A percentile compares a stretch with the other conserved stretches of the same genome.
Evolutionary conservation across 2,888 invertebrate species (phyloP).

Genomic region (Paralinhomoeus sp.): DNA sequence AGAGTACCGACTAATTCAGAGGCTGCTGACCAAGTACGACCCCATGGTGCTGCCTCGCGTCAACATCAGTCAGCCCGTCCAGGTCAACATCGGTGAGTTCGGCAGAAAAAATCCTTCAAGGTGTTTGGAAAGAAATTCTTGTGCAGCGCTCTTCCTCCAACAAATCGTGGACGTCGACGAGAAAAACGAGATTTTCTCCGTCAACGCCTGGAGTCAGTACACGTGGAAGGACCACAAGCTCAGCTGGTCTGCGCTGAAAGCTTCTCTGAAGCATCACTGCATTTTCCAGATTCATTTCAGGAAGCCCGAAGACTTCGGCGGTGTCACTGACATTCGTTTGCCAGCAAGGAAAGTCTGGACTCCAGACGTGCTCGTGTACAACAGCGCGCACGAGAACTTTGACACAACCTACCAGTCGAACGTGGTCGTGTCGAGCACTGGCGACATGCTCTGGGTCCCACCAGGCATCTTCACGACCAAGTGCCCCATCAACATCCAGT

Average conservation of each 20-base stretch:
- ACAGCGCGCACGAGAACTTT: slow-evolving; percentile 35
- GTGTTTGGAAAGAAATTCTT: too few species aligned
- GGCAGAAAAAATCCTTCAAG: not conserved
- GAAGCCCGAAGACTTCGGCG: slow-evolving; percentile 12
- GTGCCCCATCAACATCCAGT: slow-evolving; percentile 44
- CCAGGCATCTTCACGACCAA: slow-evolving; percentile 7
- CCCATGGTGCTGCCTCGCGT: slow-evolving; percentile 28
- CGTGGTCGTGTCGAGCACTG: slow-evolving; percentile 1
- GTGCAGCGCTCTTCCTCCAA: slow-evolving; percentile 25
- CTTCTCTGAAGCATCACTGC: too few species aligned
- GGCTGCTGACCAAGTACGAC: slow-evolving; percentile 24
- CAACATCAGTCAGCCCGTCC: slow-evolving; percentile 26
- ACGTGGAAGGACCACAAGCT: slow-evolving; percentile 12
- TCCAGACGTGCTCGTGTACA: slow-evolving; percentile 95
- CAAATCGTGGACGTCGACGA: slow-evolving; percentile 32
- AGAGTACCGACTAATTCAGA: slow-evolving; percentile 18
- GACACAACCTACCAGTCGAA: slow-evolving; percentile 9
- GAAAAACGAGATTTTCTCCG: slow-evolving; percentile 16
- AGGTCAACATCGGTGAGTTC: slow-evolving; percentile 24
- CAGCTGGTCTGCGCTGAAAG: slow-evolving; percentile 10
- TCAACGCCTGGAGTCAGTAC: slow-evolving; percentile 19
- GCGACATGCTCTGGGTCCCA: slow-evolving; percentile 13
- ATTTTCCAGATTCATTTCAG: too few species aligned
- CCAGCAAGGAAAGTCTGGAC: slow-evolving; percentile 50
- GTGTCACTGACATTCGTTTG: slow-evolving; percentile 1